Percentiles rank a stretch among this genome's conserved stretches.
Conservation (phyloP, 2,797 vertebrate genomes). For the Lepilemur septentrionalis region DNA sequence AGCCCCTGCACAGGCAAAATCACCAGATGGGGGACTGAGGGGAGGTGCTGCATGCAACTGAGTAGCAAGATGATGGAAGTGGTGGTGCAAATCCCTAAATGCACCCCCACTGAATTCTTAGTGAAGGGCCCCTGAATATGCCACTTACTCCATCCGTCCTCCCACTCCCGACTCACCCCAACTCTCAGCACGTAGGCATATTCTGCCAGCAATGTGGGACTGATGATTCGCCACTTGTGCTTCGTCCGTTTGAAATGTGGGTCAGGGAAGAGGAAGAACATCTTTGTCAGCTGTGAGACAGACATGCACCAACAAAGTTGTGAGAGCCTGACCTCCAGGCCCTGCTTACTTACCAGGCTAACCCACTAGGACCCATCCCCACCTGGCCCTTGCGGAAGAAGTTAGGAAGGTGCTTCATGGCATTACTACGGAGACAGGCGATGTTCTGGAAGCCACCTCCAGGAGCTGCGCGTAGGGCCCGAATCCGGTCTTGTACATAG, state of each 20-base stretch:
- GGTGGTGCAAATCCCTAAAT: not conserved
- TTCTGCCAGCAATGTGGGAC: constrained; percentile 92
- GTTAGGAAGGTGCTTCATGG: constrained; percentile 97
- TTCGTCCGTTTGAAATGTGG: constrained; percentile 97
- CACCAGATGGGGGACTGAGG: not conserved
- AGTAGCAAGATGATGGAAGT: not conserved
- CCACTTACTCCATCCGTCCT: not conserved
- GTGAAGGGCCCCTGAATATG: not conserved
- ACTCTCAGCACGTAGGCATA: constrained; percentile 92
- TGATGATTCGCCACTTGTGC: constrained; percentile 97
- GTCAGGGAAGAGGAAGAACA: constrained; percentile 97
- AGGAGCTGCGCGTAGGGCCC: constrained; percentile 87
- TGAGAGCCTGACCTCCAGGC: not conserved
- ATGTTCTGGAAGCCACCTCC: constrained; percentile 93
- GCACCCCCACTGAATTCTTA: not conserved
- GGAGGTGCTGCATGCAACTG: not conserved
- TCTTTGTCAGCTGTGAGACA: constrained; percentile 91
- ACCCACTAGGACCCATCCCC: not conserved
- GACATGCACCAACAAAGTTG: not conserved
- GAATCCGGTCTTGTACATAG: constrained; percentile 93
- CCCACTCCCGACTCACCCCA: constrained; percentile 84
- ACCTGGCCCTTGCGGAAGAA: constrained; percentile 96
- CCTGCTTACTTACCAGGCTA: not conserved
- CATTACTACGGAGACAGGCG: constrained; percentile 93
- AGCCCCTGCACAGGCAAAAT: constrained; percentile 86